phyloP scores from a whole-genome alignment of 2,797 vertebrate genomes.

The Squalus acanthias region DNA sequence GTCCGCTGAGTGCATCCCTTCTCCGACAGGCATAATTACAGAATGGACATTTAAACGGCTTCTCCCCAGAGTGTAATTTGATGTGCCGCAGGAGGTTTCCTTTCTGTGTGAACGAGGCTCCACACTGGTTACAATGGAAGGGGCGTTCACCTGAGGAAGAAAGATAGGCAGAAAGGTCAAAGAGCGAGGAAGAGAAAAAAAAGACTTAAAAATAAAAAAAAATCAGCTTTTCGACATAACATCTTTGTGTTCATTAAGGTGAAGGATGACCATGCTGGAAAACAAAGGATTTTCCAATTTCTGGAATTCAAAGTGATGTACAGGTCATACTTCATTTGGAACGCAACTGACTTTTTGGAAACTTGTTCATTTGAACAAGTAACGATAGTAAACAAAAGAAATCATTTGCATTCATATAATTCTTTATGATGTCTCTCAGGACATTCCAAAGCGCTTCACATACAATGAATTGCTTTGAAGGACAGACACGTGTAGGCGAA shows the following conservation, averaged over 20 bases:
- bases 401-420: not conserved
- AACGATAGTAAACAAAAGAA: not conserved
- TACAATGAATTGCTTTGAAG: not conserved
- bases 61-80: slow-evolving; percentile 94
- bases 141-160: slow-evolving; percentile 76
- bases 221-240: not conserved
- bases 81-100: slow-evolving; percentile 92
- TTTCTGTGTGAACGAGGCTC: slow-evolving; percentile 95
- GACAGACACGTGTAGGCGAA: not conserved
- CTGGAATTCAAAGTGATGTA: slow-evolving; percentile 22
- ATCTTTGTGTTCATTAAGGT: not conserved
- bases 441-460: not conserved
- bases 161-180: not conserved
- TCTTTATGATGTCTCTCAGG: not conserved
- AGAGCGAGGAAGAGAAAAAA: not conserved
- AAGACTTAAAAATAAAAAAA: not conserved
- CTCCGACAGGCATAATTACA: slow-evolving; percentile 92
- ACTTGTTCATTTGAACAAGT: not conserved
- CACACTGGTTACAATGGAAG: slow-evolving; percentile 95
- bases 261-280: not conserved
- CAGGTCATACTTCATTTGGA: not conserved
- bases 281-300: slow-evolving; percentile 7
- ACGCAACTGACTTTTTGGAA: not conserved
- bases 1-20: slow-evolving; percentile 84
- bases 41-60: slow-evolving; percentile 93